A percentile compares a stretch with the other conserved stretches of the same genome.
Conservation (phyloP, 2,888 invertebrate species). For the Orchestes rusci region DNA sequence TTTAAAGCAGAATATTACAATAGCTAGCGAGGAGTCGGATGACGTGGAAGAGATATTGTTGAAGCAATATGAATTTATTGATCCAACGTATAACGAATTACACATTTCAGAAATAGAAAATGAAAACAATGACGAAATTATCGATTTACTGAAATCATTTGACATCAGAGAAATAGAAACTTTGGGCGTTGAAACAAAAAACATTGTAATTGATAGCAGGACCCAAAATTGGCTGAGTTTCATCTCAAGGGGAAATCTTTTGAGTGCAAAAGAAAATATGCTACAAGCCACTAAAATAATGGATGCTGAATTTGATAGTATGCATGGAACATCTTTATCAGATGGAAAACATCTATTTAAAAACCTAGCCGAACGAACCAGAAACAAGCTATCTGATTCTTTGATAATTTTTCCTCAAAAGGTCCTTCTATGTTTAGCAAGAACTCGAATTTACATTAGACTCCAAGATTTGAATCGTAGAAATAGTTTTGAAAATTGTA, state of each 20-base stretch:
- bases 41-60: too few relatives aligned
- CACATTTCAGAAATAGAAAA: too few relatives aligned
- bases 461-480: background rate
- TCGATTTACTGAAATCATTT: too few relatives aligned
- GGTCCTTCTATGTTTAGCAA: background rate
- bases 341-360: background rate
- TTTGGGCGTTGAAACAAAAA: conserved; percentile 1
- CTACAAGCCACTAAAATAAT: conserved; percentile 1
- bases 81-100: too few relatives aligned
- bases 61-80: too few relatives aligned
- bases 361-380: background rate
- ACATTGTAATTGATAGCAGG: background rate
- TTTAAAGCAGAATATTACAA: too few relatives aligned
- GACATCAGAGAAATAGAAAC: background rate
- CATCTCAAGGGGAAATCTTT: conserved; percentile 2
- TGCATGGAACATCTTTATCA: background rate
- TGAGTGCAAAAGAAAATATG: background rate
- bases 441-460: conserved; percentile 1
- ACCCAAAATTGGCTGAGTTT: conserved; percentile 3
- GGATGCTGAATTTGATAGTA: background rate
- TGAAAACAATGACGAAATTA: too few relatives aligned
- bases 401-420: background rate
- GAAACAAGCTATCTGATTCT: background rate
- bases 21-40: too few relatives aligned
- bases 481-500: too few relatives aligned